Percentiles rank a stretch among this genome's conserved stretches.
Conservation (phyloP, 1,140 invertebrate genomes). For the Hycleus phaleratus region DNA sequence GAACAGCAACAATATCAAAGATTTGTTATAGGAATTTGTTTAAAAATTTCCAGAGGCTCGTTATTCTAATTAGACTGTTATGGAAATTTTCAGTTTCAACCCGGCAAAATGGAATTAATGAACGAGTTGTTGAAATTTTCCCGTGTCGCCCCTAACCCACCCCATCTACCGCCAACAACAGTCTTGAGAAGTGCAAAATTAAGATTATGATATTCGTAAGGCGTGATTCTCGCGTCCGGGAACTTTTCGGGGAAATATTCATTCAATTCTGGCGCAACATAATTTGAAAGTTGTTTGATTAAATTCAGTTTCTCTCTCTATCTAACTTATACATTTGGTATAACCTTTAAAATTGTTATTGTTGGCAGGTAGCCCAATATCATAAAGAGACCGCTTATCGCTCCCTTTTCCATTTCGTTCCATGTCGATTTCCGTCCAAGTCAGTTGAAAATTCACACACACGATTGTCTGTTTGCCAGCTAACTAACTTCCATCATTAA, state of each 20-base stretch:
- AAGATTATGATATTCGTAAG: constrained; percentile 10
- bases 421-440: constrained; percentile 7
- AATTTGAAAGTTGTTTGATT: constrained; percentile 28
- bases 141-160: too few species aligned
- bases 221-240: constrained; percentile 1
- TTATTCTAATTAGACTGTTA: too few species aligned
- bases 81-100: too few species aligned
- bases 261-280: constrained; percentile 6
- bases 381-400: too few species aligned
- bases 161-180: too few species aligned
- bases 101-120: too few species aligned
- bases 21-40: too few species aligned
- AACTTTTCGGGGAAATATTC: constrained; percentile 12
- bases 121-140: too few species aligned
- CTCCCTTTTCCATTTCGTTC: neutral
- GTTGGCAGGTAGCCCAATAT: constrained; percentile 6
- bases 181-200: neutral
- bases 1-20: too few species aligned
- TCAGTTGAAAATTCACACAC: constrained; percentile 22
- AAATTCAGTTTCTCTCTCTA: constrained; percentile 27
- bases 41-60: too few species aligned
- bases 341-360: constrained; percentile 17
- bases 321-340: neutral
- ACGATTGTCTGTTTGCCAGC: constrained; percentile 8
- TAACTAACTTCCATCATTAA: constrained; percentile 13